Base-by-base conservation (phyloP, 2,888 invertebrate species). In the Macaria notata region DNA sequence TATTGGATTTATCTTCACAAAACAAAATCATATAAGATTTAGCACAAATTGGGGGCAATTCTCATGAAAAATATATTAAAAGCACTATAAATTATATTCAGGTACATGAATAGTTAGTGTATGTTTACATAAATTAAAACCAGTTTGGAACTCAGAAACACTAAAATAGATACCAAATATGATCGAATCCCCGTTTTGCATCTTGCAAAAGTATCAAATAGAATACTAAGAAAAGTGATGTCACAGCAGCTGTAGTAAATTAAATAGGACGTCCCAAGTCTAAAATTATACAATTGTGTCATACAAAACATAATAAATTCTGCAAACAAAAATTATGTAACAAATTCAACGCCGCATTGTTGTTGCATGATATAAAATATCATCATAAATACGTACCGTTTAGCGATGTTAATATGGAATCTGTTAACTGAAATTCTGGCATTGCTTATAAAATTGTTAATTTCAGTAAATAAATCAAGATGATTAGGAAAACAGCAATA, bases 211-310 rank as follows among this genome's bases (percentile, higher is more conserved):
- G 59, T 31, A 60, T 56, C 45, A 47, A 49, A 58, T 61, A 63
- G 57, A 61, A 67, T 59, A 61, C 55, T 64, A 58, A 49, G 58
- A 53, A 70, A 69, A 73, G 71, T 73, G 73, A 75, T 70, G 76
- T 68, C 77, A 75, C 70, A 63, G 68, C 72, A 59, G 63, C 62
- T 65, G 65, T 68, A 78, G 68, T 71, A 61, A 67, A 71, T 69
- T 73, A 83, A 74, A 76, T 78, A 79, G 83, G 77, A 69, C 78
- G 79, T 67, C 69, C 75, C 61, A 74, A 63, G 76, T 81, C 90
- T 91, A 90, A 86, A 91, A 91, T 86, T 88, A 86, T 83, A 85
- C 76, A 79, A 79, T 80, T 75, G 72, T 83, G 83, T 87, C 85
- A 88, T 73, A 76, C 70, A 75, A 75, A 74, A 75, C 71, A 73